phyloP scores from a whole-genome alignment of 2,888 invertebrate genomes.

The Rhimphoctona megacephalus region DNA sequence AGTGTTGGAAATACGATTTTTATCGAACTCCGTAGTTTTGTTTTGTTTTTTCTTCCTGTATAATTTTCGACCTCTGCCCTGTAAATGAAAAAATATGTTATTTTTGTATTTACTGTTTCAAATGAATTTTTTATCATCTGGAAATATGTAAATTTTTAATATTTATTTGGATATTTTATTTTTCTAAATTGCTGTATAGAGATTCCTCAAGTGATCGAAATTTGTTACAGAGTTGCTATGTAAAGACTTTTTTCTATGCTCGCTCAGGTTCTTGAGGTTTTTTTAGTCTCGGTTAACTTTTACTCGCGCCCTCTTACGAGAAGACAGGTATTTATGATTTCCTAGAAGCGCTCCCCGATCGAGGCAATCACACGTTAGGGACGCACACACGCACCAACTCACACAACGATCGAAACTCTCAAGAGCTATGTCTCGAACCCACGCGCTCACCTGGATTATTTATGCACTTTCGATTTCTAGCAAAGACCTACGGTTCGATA shows the following conservation, averaged over 20 bases:
- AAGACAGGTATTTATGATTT: constrained; percentile 70
- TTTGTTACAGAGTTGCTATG: neutral
- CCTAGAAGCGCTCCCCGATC: constrained; percentile 64
- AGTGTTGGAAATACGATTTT: neutral
- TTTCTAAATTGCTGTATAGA: too few relatives aligned
- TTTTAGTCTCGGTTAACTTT: constrained; percentile 30
- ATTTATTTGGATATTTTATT: neutral
- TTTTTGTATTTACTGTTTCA: too few relatives aligned
- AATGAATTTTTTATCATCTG: too few relatives aligned
- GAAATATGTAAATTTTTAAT: neutral
- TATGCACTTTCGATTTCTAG: constrained; percentile 68
- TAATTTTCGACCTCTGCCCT: too few relatives aligned
- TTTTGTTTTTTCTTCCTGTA: neutral
- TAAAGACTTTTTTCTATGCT: neutral
- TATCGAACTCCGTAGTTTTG: neutral
- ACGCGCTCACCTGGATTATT: constrained; percentile 55
- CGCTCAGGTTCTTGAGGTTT: neutral
- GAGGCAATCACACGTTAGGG: constrained; percentile 40
- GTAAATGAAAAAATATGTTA: too few relatives aligned
- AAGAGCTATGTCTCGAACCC: constrained; percentile 41
- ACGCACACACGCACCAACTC: constrained; percentile 15
- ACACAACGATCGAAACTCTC: constrained; percentile 28
- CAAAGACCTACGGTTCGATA: constrained; percentile 7
- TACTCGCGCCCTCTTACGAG: constrained; percentile 38
- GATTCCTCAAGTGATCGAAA: neutral